These are phyloP conservation scores for Phyllotis vaccarum DNA, from an alignment of 2,797 vertebrate species.

Conservation along the genomic window DNA sequence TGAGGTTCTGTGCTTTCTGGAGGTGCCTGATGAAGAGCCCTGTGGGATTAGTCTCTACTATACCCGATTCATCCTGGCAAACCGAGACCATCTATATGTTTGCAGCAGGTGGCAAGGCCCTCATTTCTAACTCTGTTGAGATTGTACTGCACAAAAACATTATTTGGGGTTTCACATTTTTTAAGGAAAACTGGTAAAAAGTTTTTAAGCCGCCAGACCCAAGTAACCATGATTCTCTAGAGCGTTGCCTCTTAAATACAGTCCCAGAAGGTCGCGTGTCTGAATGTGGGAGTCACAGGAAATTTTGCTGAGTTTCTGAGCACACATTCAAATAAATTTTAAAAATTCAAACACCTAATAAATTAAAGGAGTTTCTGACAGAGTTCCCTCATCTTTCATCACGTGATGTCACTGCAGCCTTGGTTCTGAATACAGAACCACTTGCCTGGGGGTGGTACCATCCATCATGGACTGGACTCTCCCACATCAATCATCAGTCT, in stretches of 20 bases:
- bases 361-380: neutral
- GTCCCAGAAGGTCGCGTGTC: too few relatives aligned
- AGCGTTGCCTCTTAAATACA: neutral
- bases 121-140: neutral
- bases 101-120: neutral
- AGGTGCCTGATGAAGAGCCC: neutral
- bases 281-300: neutral
- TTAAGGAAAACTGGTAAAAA: conserved; percentile 35
- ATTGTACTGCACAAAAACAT: neutral
- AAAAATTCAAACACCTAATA: neutral
- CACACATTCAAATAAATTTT: neutral
- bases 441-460: neutral
- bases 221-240: neutral
- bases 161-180: neutral
- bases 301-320: neutral
- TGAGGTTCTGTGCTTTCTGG: neutral
- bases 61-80: neutral
- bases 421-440: neutral
- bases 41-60: rapidly evolving
- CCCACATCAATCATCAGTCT: neutral
- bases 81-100: neutral
- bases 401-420: neutral
- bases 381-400: neutral
- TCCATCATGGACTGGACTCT: neutral
- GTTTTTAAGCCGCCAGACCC: neutral